phyloP scores from a whole-genome alignment of 2,888 invertebrate species.

The Malthinus seriepunctatus region DNA sequence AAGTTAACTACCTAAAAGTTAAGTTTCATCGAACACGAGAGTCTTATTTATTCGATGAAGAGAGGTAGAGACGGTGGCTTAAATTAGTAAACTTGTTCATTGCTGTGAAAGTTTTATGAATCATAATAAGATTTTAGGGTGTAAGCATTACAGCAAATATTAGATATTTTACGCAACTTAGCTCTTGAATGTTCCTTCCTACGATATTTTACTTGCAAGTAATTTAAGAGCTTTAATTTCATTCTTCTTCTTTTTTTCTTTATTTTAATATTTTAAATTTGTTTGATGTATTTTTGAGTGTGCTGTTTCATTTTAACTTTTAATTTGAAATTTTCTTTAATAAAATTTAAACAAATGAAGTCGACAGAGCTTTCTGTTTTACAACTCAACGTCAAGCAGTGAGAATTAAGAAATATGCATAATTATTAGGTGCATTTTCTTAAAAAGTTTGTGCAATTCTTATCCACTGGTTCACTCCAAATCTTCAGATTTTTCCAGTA shows the following conservation, averaged over 20 bases:
- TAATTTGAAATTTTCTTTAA: too few relatives aligned
- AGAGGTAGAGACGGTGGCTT: slow-evolving; percentile 8
- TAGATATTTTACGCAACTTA: slow-evolving; percentile 18
- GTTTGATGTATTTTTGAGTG: too few relatives aligned
- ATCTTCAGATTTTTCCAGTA: too few relatives aligned
- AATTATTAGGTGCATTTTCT: too few relatives aligned
- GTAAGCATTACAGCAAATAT: slow-evolving; percentile 24
- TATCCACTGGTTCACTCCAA: too few relatives aligned
- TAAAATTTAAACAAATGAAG: too few relatives aligned
- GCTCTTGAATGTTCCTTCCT: background rate
- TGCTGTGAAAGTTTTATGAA: slow-evolving; percentile 25
- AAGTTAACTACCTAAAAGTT: slow-evolving; percentile 6
- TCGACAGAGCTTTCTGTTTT: too few relatives aligned
- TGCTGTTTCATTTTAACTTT: too few relatives aligned
- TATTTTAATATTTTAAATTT: background rate
- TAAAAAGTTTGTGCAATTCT: too few relatives aligned
- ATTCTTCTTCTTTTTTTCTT: background rate
- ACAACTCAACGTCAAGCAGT: too few relatives aligned
- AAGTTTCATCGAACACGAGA: slow-evolving; percentile 5
- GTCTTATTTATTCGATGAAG: slow-evolving; percentile 13
- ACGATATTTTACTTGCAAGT: slow-evolving; percentile 1
- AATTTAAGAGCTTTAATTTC: slow-evolving; percentile 4
- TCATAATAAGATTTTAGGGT: slow-evolving; percentile 24
- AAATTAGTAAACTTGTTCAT: slow-evolving; percentile 25
- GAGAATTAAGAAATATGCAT: too few relatives aligned